Base-by-base conservation (phyloP, 2,113 vertebrate genomes). In the Vulpes lagopus region DNA sequence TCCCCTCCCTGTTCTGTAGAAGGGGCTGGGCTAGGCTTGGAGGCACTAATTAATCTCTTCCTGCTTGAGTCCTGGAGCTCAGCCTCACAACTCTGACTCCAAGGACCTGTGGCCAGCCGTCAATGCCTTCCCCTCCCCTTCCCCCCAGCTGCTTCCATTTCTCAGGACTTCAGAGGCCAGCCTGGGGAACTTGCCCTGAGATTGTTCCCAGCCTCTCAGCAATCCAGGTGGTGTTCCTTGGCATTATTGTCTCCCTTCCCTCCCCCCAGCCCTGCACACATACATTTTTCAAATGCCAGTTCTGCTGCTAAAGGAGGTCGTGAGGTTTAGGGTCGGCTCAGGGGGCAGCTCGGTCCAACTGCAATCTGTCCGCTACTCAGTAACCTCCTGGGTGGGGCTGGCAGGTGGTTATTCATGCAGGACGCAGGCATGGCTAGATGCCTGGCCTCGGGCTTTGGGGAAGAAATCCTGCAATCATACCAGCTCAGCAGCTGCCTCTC, bases 11-110 rank as follows among this genome's bases (percentile, higher is more conserved):
- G 49, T 53, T 95, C 64, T 85, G 32, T 49, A 92, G 57, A 95
- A 93, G 51, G 25, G 57, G 60, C 62, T 65, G 65, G 89, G 86
- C 78, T 78, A 49, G 90, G 62, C 89, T 96, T 90, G 92, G 81
- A 96, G 84, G 53, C 2, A 1, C 91, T 96, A 97, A 98, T 98
- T 98, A 97, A 97, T 97, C 94, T 96, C 69, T 92, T 96, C 80
- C 93, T 88, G 90, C 90, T 74, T 60, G 73, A 89, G 22, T 78
- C 87, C 96, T 78, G 60, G 83, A 93, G 83, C 89, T 95, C 78
- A 83, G 78, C 59, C 78, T 91, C 90, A 19, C 20, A 27, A 95
- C 71, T 86, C 79, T 82, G 90, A 80, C 89, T 86, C 82, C 65
- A 35, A 76, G 32, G 86, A 87, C 86, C 87, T 80, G 71, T 84